phyloP scores from a whole-genome alignment of 2,888 invertebrate genomes.

The Coleophora flavipennella region DNA sequence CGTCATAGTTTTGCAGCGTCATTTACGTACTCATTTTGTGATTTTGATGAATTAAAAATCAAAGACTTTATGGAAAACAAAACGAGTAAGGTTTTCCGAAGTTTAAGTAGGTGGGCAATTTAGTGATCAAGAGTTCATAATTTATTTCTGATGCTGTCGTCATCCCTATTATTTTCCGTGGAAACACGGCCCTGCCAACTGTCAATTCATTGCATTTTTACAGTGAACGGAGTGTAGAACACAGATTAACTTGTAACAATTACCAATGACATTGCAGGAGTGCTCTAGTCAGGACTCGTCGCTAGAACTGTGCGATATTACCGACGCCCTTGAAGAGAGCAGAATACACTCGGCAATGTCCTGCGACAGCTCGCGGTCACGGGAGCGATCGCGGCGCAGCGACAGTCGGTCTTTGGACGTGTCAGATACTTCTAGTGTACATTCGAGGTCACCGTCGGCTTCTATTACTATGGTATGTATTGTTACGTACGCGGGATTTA shows the following conservation, averaged over 20 bases:
- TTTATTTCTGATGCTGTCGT: too few species aligned
- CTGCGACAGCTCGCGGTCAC: constrained; percentile 55
- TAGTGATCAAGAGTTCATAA: too few species aligned
- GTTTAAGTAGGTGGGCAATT: too few species aligned
- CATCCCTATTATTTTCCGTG: too few species aligned
- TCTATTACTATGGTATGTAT: constrained; percentile 56
- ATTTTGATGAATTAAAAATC: too few species aligned
- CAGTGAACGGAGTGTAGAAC: too few species aligned
- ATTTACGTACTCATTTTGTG: too few species aligned
- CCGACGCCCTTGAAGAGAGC: constrained; percentile 56
- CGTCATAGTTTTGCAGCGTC: too few species aligned
- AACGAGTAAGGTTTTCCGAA: too few species aligned
- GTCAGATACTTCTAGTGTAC: constrained; percentile 59
- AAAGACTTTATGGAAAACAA: too few species aligned
- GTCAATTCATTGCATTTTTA: too few species aligned
- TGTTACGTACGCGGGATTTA: background rate
- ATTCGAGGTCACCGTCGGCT: constrained; percentile 59
- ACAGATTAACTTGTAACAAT: constrained; percentile 3
- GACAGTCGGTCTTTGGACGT: constrained; percentile 62
- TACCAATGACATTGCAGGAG: constrained; percentile 39
- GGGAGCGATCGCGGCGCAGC: constrained; percentile 58
- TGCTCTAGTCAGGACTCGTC: constrained; percentile 72
- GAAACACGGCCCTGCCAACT: too few species aligned
- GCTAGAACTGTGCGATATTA: constrained; percentile 59
- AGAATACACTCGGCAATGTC: constrained; percentile 61